phyloP scores from a whole-genome alignment of 2,113 vertebrate species.

The Collichthys lucidus region DNA sequence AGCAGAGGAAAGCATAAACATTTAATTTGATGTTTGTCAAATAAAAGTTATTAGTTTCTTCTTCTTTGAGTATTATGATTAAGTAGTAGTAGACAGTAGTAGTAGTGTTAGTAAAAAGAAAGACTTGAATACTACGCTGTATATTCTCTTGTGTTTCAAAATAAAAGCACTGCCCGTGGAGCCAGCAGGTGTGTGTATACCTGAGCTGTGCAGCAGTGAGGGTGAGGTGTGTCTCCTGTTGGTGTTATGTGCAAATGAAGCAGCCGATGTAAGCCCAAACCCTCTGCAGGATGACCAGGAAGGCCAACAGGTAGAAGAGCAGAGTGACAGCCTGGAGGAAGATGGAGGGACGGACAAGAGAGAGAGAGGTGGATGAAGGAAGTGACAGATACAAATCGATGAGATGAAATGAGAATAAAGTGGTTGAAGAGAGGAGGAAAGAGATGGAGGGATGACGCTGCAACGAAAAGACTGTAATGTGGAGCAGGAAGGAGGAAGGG shows the following conservation, averaged over 20 bases:
- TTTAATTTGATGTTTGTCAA: no score
- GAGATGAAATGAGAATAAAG: no score
- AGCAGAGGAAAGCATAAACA: conserved; percentile 9
- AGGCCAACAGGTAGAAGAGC: conserved; percentile 76
- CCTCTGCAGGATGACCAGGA: conserved; percentile 77
- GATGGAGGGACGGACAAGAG: background rate
- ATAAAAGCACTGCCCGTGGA: conserved; percentile 18
- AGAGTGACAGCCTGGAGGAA: conserved; percentile 66
- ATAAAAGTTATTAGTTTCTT: no score
- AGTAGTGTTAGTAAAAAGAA: background rate
- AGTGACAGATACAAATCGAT: no score
- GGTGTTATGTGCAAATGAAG: conserved; percentile 66
- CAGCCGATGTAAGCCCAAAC: conserved; percentile 72
- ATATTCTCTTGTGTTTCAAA: background rate
- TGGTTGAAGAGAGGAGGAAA: background rate
- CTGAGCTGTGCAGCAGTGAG: conserved; percentile 51
- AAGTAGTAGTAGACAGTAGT: background rate
- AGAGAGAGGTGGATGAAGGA: background rate
- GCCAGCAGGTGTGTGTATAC: conserved; percentile 37
- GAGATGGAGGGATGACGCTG: background rate
- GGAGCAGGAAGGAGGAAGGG: conserved; percentile 5
- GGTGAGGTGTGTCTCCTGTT: conserved; percentile 18
- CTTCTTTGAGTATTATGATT: no score
- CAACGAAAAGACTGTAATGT: background rate
- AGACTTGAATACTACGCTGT: background rate